phyloP scores from a whole-genome alignment of 2,113 vertebrate species.

The Zapornia atra region DNA sequence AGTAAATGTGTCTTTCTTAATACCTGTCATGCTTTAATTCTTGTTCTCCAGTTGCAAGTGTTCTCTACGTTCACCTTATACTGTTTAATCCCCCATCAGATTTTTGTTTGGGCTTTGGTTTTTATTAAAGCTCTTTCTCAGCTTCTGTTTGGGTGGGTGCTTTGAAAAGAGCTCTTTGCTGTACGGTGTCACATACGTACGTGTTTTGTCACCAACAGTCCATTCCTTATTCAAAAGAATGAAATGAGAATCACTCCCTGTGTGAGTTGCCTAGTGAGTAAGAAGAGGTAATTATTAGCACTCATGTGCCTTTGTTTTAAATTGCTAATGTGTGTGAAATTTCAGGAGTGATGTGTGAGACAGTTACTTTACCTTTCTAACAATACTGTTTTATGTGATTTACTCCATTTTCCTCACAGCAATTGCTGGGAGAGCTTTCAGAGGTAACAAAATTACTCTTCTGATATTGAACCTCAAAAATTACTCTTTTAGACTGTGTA shows the following conservation, averaged over 20 bases:
- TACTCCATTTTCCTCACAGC: slow-evolving; percentile 80
- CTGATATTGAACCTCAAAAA: slow-evolving; percentile 26
- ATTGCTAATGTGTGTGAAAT: background rate
- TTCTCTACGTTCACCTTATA: background rate
- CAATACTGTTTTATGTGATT: slow-evolving; percentile 63
- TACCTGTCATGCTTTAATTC: background rate
- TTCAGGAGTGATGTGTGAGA: background rate
- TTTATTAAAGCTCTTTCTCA: background rate
- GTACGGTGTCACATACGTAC: background rate
- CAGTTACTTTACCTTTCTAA: slow-evolving; percentile 6
- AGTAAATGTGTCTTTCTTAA: background rate
- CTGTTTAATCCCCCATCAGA: background rate
- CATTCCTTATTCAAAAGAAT: background rate
- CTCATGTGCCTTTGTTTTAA: background rate
- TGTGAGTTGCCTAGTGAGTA: background rate
- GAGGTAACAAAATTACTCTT: slow-evolving; percentile 85
- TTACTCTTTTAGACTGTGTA: background rate
- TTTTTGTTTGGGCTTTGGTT: background rate
- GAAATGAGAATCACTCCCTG: background rate
- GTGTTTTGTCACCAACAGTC: background rate
- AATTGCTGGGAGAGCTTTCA: slow-evolving; percentile 94
- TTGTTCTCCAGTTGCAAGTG: background rate
- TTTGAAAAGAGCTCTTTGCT: background rate
- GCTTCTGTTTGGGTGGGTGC: background rate
- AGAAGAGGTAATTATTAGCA: background rate